These are phyloP conservation scores for Plectropomus leopardus DNA, from an alignment of 2,113 vertebrate genomes.

Conservation along the genomic window DNA sequence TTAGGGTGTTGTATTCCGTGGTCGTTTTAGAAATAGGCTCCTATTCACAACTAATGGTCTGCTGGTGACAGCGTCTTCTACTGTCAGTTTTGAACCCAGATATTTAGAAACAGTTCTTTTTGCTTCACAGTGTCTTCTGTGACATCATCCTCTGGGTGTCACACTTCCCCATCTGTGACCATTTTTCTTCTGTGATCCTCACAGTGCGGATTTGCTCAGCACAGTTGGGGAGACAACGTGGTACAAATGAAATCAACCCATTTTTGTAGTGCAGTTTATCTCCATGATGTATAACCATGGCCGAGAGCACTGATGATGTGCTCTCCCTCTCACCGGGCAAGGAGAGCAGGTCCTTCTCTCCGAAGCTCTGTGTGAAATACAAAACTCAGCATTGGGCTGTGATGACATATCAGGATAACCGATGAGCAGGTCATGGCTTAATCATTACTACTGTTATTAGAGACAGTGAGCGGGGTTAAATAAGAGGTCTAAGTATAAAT, in stretches of 20 bases:
- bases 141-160: slow-evolving; percentile 35
- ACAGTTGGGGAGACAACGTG: slow-evolving; percentile 36
- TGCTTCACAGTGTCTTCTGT: slow-evolving; percentile 66
- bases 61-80: slow-evolving; percentile 56
- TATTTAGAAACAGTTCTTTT: slow-evolving; percentile 27
- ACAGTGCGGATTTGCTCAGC: slow-evolving; percentile 17
- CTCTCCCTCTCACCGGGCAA: slow-evolving; percentile 31
- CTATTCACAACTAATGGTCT: slow-evolving; percentile 32
- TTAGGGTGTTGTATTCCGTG: slow-evolving; percentile 24
- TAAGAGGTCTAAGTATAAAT: slow-evolving; percentile 25
- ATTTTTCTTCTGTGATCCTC: slow-evolving; percentile 7
- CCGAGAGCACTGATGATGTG: slow-evolving; percentile 36
- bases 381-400: slow-evolving; percentile 31
- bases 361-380: slow-evolving; percentile 22
- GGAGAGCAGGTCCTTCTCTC: slow-evolving; percentile 30
- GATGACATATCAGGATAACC: slow-evolving; percentile 38
- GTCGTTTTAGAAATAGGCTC: slow-evolving; percentile 43
- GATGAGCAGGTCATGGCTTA: slow-evolving; percentile 51
- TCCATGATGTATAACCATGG: slow-evolving; percentile 33
- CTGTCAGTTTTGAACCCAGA: slow-evolving; percentile 46
- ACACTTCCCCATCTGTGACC: slow-evolving; percentile 16
- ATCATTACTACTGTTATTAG: slow-evolving; percentile 30
- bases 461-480: slow-evolving; percentile 37
- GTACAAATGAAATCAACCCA: slow-evolving; percentile 40
- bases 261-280: slow-evolving; percentile 49